Evolutionary conservation across 2,888 invertebrate species (phyloP), one percentile per base, ranked within the genome.

Genomic region (Buathra laborator): DNA sequence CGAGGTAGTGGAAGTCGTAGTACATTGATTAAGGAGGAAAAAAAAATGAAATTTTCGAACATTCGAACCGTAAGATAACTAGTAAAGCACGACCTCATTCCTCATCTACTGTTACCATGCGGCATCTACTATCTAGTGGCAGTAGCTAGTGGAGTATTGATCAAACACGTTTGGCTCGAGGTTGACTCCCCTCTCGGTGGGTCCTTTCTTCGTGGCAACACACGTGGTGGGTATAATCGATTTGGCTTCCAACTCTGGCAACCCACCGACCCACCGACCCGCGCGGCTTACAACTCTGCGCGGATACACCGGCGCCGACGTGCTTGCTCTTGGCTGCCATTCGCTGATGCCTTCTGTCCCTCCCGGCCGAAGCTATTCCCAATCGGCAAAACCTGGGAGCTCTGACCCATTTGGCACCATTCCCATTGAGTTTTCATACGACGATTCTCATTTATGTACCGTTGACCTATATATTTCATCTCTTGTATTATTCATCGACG

Each of bases 351-450:
- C 78, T 46, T 59, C 19, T 37, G 66, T 76, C 51, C 75, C 64
- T 59, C 75, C 62, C 53, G 66, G 75, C 59, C 84, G 80, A 76
- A 81, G 76, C 82, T 82, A 86, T 83, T 82, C 56, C 67, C 80
- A 79, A 79, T 77, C 77, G 72, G 67, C 77, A 66, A 48, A 71
- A 81, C 78, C 78, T 77, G 88, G 90, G 88, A 89, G 90, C 90
- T 92, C 90, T 92, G 93, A 93, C 92, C 93, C 89, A 93, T 93
- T 93, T 93, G 92, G 93, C 93, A 93, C 67, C 80, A 87, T 90
- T 92, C 92, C 92, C 92, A 90, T 86, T 86, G 87, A 87, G 87
- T 88, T 90, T 87, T 88, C 86, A 86, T 87, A 85, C 85, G 86
- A 84, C 85, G 86, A 86, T 48, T 24, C 48, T 70, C 68, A 29